Evolutionary conservation across 2,888 invertebrate species (phyloP).

Genomic region (Cecidostiba fungosa): DNA sequence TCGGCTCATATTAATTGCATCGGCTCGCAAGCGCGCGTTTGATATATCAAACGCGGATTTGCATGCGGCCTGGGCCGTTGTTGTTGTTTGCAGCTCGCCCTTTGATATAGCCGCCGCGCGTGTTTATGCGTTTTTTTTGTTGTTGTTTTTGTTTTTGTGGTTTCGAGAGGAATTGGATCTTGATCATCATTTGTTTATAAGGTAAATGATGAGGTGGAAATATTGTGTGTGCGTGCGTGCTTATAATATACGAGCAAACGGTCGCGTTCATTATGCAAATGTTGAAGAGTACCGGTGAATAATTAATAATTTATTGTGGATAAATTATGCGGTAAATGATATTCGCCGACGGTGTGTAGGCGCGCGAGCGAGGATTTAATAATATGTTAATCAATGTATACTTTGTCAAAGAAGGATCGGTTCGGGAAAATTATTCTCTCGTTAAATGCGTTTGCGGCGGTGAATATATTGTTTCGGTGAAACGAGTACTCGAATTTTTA

Average conservation of each 20-base stretch:
- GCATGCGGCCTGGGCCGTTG: background rate
- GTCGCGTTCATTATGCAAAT: background rate
- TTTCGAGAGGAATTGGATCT: background rate
- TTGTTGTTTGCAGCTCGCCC: background rate
- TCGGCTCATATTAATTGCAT: conserved; percentile 64
- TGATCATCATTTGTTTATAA: background rate
- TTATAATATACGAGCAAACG: background rate
- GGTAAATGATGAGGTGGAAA: background rate
- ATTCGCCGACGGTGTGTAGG: background rate
- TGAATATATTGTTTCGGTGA: too few species aligned
- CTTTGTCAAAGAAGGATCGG: background rate
- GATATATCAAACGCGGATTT: conserved; percentile 11
- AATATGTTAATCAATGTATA: conserved; percentile 17
- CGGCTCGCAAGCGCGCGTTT: conserved; percentile 10
- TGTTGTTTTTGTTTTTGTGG: background rate
- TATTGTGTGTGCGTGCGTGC: background rate
- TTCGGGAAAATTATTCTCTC: too few species aligned
- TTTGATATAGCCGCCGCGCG: background rate
- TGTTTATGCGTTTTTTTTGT: background rate
- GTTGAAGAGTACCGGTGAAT: conserved; percentile 19
- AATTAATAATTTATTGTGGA: conserved; percentile 40
- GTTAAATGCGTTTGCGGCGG: too few species aligned
- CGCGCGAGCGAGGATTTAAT: background rate
- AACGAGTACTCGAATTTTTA: too few species aligned
- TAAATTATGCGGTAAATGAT: conserved; percentile 31